These are phyloP conservation scores for Diaprepes abbreviatus DNA, from an alignment of 2,888 invertebrate species.

Conservation along the genomic window DNA sequence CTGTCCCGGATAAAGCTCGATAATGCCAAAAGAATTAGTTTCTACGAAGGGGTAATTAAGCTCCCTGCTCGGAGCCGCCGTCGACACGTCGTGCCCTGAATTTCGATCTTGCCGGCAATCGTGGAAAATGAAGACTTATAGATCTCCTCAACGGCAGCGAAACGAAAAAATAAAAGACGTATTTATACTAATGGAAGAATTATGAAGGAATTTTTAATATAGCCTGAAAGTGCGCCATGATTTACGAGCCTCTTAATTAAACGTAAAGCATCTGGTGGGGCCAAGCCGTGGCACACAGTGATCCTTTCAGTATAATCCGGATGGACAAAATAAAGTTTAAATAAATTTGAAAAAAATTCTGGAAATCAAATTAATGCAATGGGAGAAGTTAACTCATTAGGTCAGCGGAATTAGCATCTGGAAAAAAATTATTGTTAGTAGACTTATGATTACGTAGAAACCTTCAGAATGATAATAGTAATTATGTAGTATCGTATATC, in stretches of 20 bases:
- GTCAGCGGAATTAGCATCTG: too few species aligned
- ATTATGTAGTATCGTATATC: too few species aligned
- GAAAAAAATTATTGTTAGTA: too few species aligned
- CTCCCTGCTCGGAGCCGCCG: constrained; percentile 51
- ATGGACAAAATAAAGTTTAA: too few species aligned
- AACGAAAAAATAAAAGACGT: constrained; percentile 47
- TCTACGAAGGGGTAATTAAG: constrained; percentile 52
- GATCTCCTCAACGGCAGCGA: constrained; percentile 42
- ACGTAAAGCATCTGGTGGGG: constrained; percentile 56
- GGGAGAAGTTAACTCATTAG: too few species aligned
- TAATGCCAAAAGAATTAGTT: constrained; percentile 58
- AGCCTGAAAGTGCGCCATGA: constrained; percentile 58
- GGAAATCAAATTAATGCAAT: too few species aligned
- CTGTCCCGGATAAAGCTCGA: constrained; percentile 44
- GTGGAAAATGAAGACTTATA: constrained; percentile 57
- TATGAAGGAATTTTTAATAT: constrained; percentile 63
- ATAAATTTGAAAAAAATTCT: too few species aligned
- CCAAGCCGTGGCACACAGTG: constrained; percentile 4
- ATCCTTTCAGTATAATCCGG: too few species aligned
- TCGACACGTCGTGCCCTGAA: constrained; percentile 54
- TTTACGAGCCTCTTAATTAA: constrained; percentile 63
- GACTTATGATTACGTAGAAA: too few species aligned
- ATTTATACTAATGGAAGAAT: constrained; percentile 59
- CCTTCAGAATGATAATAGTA: too few species aligned
- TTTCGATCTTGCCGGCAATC: constrained; percentile 56